These are phyloP conservation scores for Heliangelus exortis DNA, from an alignment of 2,797 vertebrate species.

Conservation along the genomic window DNA sequence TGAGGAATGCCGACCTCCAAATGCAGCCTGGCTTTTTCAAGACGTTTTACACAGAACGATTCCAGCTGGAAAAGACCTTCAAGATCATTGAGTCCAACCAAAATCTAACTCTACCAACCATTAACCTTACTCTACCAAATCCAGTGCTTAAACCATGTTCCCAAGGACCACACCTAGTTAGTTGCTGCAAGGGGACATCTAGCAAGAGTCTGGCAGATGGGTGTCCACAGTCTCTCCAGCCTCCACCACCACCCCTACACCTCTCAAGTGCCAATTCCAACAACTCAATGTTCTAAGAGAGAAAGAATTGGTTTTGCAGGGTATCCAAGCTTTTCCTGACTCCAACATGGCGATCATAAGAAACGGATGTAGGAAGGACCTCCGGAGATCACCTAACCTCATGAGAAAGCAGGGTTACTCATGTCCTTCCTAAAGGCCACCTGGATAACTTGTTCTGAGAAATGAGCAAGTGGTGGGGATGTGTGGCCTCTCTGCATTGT, in stretches of 20 bases:
- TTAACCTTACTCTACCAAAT: no score
- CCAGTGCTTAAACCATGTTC: no score
- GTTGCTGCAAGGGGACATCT: not conserved
- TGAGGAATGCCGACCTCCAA: rapidly evolving
- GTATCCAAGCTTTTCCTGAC: not conserved
- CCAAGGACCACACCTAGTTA: not conserved
- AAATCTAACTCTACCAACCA: no score
- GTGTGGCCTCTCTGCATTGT: not conserved
- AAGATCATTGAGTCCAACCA: no score
- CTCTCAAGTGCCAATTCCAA: not conserved
- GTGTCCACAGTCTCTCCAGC: not conserved
- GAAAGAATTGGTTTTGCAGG: rapidly evolving
- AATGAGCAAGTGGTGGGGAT: not conserved
- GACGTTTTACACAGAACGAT: not conserved
- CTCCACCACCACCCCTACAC: not conserved
- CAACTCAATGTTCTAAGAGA: not conserved
- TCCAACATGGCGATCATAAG: rapidly evolving
- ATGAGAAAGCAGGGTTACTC: not conserved
- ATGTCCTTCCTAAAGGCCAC: not conserved
- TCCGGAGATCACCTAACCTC: not conserved
- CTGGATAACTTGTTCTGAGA: not conserved
- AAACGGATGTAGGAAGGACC: not conserved
- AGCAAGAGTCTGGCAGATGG: not conserved
- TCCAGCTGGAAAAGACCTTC: no score
- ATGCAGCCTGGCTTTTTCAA: not conserved